These are phyloP conservation scores for Rhegmatorhina hoffmannsi DNA, from an alignment of 2,113 vertebrate genomes.

Conservation along the genomic window DNA sequence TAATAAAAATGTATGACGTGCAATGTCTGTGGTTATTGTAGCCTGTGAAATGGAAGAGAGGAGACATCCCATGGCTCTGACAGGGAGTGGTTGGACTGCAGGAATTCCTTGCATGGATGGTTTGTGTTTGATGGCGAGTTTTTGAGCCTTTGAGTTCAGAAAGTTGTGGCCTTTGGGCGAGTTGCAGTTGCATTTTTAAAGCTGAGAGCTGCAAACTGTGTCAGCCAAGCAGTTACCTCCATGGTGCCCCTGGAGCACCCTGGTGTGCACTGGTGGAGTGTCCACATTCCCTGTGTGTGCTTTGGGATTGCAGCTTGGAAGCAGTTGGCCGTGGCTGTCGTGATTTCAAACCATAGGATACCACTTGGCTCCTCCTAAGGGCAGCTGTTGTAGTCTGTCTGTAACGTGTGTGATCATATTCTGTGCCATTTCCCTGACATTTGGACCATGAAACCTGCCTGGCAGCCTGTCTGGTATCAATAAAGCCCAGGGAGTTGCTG, in stretches of 20 bases:
- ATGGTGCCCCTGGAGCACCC: background rate
- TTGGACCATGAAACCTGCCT: background rate
- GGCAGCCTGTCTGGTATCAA: slow-evolving; percentile 13
- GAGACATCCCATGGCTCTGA: background rate
- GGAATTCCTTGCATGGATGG: background rate
- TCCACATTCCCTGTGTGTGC: background rate
- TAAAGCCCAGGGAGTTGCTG: background rate
- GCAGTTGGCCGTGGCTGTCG: background rate
- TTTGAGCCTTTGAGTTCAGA: background rate
- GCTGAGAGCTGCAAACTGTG: background rate
- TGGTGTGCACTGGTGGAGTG: background rate
- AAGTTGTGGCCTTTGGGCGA: background rate
- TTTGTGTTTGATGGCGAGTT: background rate
- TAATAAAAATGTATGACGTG: background rate
- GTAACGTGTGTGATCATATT: background rate
- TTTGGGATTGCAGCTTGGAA: background rate
- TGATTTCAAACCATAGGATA: slow-evolving; percentile 10
- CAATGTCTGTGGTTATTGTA: background rate
- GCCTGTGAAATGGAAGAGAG: background rate
- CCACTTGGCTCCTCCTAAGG: slow-evolving; percentile 29
- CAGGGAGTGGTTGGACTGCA: background rate
- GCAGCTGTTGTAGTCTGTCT: slow-evolving; percentile 58
- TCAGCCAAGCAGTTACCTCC: background rate
- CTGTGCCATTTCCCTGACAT: slow-evolving; percentile 33
- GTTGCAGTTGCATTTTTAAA: background rate